Evolutionary conservation across 2,888 invertebrate genomes (phyloP).

Genomic region (Dynastes tityus): DNA sequence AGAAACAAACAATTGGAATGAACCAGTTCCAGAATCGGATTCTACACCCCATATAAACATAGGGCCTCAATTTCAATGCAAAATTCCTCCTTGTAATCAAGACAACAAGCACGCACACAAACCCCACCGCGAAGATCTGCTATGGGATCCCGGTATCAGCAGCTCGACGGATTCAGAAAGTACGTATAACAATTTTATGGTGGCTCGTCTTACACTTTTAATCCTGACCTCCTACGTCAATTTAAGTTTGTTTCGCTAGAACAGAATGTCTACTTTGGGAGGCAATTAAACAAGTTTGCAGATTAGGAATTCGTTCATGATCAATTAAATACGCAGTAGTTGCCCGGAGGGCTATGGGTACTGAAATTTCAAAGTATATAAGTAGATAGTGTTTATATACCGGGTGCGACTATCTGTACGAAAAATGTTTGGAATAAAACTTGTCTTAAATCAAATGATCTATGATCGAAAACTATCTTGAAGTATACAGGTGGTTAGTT

Average conservation of each 20-base stretch:
- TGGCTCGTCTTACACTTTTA: background rate
- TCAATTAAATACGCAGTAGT: no score
- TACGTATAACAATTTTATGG: slow-evolving; percentile 64
- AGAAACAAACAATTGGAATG: slow-evolving; percentile 63
- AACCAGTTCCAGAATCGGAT: slow-evolving; percentile 71
- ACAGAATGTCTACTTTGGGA: no score
- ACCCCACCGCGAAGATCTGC: slow-evolving; percentile 78
- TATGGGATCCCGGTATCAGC: slow-evolving; percentile 91
- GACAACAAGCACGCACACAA: slow-evolving; percentile 73
- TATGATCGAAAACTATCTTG: no score
- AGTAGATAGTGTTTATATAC: no score
- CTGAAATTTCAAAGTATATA: no score
- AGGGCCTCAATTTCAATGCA: slow-evolving; percentile 89
- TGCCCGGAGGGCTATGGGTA: no score
- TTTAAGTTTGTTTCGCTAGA: slow-evolving; percentile 12
- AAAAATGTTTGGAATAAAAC: no score
- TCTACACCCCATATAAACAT: slow-evolving; percentile 88
- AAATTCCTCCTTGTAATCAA: slow-evolving; percentile 76
- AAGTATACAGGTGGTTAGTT: no score
- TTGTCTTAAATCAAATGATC: no score
- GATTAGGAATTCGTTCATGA: no score
- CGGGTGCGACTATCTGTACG: no score
- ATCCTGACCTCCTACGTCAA: background rate
- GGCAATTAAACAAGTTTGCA: no score
- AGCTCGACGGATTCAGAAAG: slow-evolving; percentile 84